Base-by-base conservation (phyloP, 2,797 vertebrate species). In the Pogoniulus pusillus region DNA sequence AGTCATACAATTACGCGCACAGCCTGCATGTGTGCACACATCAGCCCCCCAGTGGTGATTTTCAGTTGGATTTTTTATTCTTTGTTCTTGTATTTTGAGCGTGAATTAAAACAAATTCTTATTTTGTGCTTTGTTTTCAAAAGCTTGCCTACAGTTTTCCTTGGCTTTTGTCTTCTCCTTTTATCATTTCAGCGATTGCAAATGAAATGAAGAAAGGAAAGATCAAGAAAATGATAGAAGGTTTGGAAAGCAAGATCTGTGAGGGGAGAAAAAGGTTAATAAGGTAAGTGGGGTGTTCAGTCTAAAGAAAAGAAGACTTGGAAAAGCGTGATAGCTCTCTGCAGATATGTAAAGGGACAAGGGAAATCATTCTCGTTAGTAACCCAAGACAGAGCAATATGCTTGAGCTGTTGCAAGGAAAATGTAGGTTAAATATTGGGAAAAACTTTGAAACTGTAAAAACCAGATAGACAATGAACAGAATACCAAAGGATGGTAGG, bases 91-190 rank as follows among this genome's bases (percentile, higher is more conserved):
- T 80, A 79, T 85, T 91, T 96, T 83, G 41, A 90, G 89, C 80
- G 75, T 73, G 94, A 95, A 95, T 92, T 95, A 96, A 96, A 94
- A 94, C 75, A 96, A 94, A 93, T 89, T 93, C 82, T 84, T 93
- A 93, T 94, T 95, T 96, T 93, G 68, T 90, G 88, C 73, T 93
- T 96, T 96, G 93, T 96, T 96, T 96, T 95, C 86, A 96, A 96
- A 96, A 95, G 95, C 90, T 82, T 93, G 64, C 83, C 82, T 91
- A 47, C 53, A 94, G 55, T 88, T 91, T 95, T 96, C 88, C 71
- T 89, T 93, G 81, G 64, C 60, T 84, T 93, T 95, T 94, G 81
- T 95, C 88, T 95, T 85, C 68, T 93, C 70, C 91, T 95, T 96
- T 96, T 91, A 95, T 97, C 93, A 78, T 93, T 94, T 91, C 81